Percentiles rank a stretch among this genome's conserved stretches.
Evolutionary conservation across 2,113 vertebrate species (phyloP).

Genomic region (Megaleporinus macrocephalus): DNA sequence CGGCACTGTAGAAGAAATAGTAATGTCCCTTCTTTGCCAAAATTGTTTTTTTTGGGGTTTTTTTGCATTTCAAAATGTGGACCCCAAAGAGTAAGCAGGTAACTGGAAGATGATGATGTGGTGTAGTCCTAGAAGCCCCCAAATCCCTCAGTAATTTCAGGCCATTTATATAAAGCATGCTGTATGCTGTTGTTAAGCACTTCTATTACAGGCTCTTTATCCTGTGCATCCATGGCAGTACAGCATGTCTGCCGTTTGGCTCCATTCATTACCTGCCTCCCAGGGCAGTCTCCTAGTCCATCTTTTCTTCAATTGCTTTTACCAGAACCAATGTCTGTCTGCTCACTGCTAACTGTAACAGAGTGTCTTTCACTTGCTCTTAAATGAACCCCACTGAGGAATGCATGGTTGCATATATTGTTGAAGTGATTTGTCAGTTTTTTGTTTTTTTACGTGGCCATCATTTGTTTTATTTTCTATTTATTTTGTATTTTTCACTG

Average conservation of each 20-base stretch:
- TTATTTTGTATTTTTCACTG: too few species aligned
- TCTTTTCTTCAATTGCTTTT: neutral
- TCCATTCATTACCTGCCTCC: conserved; percentile 37
- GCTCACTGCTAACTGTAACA: neutral
- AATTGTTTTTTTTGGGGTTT: too few species aligned
- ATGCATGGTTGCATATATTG: neutral
- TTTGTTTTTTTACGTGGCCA: too few species aligned
- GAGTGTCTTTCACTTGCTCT: neutral
- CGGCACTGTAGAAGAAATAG: too few species aligned
- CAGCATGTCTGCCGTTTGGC: conserved; percentile 34
- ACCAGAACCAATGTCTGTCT: neutral
- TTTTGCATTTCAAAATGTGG: too few species aligned
- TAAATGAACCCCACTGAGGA: neutral
- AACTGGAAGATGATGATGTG: neutral
- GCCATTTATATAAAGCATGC: conserved; percentile 30
- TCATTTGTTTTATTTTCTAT: too few species aligned
- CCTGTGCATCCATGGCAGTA: neutral
- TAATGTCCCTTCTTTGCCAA: too few species aligned
- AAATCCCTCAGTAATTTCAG: neutral
- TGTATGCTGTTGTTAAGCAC: conserved; percentile 8
- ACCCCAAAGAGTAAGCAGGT: neutral
- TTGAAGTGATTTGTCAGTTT: neutral
- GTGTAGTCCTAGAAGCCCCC: neutral
- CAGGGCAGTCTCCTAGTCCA: neutral
- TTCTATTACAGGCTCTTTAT: conserved; percentile 1